These are phyloP conservation scores for Gasteruption jaculator DNA, from an alignment of 2,888 invertebrate species.

Conservation along the genomic window DNA sequence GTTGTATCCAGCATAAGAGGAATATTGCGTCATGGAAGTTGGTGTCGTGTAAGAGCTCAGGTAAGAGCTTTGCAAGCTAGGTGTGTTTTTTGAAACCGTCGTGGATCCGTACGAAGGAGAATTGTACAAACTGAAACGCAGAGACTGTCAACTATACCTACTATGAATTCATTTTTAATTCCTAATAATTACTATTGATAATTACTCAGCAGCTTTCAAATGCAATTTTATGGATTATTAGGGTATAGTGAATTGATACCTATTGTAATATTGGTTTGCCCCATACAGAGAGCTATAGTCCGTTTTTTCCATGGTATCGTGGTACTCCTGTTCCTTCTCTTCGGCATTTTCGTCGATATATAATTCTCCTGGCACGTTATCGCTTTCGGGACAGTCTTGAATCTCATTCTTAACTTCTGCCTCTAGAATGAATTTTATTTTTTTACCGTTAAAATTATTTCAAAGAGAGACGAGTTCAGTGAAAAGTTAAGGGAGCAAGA, in stretches of 20 bases:
- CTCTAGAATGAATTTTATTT: too few relatives aligned
- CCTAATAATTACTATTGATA: background rate
- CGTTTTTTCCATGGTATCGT: constrained; percentile 47
- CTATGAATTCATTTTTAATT: background rate
- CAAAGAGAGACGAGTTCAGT: too few relatives aligned
- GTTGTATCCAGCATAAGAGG: constrained; percentile 45
- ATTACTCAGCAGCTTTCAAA: background rate
- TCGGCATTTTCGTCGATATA: constrained; percentile 49
- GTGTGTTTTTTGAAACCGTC: constrained; percentile 40
- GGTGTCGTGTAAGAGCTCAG: constrained; percentile 45
- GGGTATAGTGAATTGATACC: constrained; percentile 24
- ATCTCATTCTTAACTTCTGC: constrained; percentile 49
- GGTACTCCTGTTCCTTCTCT: constrained; percentile 47
- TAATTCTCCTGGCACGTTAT: constrained; percentile 45
- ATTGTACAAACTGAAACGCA: constrained; percentile 38
- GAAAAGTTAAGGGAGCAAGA: too few relatives aligned
- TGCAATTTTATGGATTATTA: background rate
- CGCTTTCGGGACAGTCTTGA: constrained; percentile 47
- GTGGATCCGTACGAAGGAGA: constrained; percentile 43
- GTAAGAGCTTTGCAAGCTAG: constrained; percentile 43
- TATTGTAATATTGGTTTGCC: constrained; percentile 46
- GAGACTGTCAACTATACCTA: constrained; percentile 6
- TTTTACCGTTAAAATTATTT: too few relatives aligned
- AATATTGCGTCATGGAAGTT: constrained; percentile 46
- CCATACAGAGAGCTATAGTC: constrained; percentile 45